phyloP scores from a whole-genome alignment of 2,113 vertebrate genomes.

The Trinectes maculatus region DNA sequence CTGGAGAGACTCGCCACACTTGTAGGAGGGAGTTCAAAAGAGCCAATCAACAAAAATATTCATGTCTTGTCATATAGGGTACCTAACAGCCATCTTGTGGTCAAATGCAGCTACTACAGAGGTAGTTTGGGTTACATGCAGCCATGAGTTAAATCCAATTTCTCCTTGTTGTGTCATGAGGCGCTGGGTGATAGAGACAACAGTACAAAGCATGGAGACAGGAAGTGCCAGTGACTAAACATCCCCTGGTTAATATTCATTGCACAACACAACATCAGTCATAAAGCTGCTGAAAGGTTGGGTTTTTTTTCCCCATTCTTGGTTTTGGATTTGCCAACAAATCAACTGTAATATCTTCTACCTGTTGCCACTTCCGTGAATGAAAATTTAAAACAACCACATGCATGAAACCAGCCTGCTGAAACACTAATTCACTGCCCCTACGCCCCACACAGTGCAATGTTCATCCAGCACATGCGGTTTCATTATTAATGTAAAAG shows the following conservation, averaged over 20 bases:
- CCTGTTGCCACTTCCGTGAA: too few relatives aligned
- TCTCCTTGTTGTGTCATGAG: neutral
- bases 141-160: neutral
- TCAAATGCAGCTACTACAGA: slow-evolving; percentile 47
- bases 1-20: neutral
- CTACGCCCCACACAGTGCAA: slow-evolving; percentile 13
- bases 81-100: slow-evolving; percentile 68
- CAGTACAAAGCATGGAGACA: neutral
- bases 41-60: neutral
- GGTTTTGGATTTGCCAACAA: slow-evolving; percentile 1
- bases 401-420: slow-evolving; percentile 22
- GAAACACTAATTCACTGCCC: slow-evolving; percentile 28
- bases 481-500: slow-evolving; percentile 46
- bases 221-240: slow-evolving; percentile 10
- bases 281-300: neutral
- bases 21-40: neutral
- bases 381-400: slow-evolving; percentile 45
- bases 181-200: neutral
- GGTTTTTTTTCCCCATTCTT: too few relatives aligned
- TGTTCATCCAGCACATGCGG: neutral
- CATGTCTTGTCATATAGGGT: slow-evolving; percentile 12
- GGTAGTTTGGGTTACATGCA: neutral
- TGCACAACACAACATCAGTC: neutral
- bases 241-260: neutral
- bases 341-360: slow-evolving; percentile 18